Evolutionary conservation across 2,888 invertebrate genomes (phyloP).

Genomic region (Trissoscelio sp.): DNA sequence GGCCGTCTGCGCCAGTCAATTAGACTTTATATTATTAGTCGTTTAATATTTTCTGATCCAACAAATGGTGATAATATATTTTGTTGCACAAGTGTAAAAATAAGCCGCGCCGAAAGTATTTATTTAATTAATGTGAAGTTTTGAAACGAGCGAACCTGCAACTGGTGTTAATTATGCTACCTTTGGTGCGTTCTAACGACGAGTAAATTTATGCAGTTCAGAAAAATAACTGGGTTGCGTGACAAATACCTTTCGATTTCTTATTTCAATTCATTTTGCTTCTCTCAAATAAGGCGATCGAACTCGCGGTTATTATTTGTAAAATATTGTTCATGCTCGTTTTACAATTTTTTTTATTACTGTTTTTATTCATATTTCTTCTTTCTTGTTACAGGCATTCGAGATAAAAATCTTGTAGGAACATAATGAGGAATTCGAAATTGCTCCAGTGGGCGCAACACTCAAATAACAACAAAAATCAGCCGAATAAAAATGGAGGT

Average conservation of each 20-base stretch:
- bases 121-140: slow-evolving; percentile 40
- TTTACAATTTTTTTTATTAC: not conserved
- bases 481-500: slow-evolving; percentile 82
- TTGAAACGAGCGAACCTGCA: slow-evolving; percentile 24
- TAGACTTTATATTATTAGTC: not conserved
- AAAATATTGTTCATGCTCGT: not conserved
- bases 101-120: not conserved
- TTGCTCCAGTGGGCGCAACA: slow-evolving; percentile 86
- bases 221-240: slow-evolving; percentile 67
- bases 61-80: slow-evolving; percentile 9
- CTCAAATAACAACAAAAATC: slow-evolving; percentile 84
- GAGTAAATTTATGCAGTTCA: slow-evolving; percentile 56
- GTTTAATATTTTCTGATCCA: not conserved
- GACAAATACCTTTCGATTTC: slow-evolving; percentile 69
- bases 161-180: slow-evolving; percentile 36
- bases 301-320: slow-evolving; percentile 4
- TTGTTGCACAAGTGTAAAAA: slow-evolving; percentile 23
- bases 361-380: not conserved
- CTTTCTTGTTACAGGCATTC: slow-evolving; percentile 72
- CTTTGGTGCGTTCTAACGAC: slow-evolving; percentile 41
- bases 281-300: slow-evolving; percentile 36
- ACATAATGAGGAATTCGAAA: slow-evolving; percentile 85
- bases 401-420: slow-evolving; percentile 30
- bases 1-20: not conserved
- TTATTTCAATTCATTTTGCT: slow-evolving; percentile 68